Conservation (phyloP, 2,888 invertebrate genomes). For the Nycteola revayana region DNA sequence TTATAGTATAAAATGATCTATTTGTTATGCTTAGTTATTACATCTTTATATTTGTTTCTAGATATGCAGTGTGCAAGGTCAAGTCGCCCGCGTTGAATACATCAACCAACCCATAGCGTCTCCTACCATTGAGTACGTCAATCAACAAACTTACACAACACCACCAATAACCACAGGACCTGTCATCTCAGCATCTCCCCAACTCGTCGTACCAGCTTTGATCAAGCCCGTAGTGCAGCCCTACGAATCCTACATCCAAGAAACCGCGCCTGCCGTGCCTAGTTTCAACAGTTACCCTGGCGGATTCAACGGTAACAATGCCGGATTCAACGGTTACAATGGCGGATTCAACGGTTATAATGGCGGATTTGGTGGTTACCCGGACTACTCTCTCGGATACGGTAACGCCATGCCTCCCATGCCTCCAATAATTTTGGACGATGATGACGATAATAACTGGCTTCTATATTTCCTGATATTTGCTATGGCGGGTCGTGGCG, state of each 20-base stretch:
- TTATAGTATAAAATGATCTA: neutral
- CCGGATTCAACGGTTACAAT: slow-evolving; percentile 1
- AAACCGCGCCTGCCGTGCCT: slow-evolving; percentile 21
- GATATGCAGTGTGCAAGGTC: slow-evolving; percentile 18
- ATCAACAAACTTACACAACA: neutral
- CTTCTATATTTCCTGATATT: slow-evolving; percentile 52
- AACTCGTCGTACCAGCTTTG: slow-evolving; percentile 51
- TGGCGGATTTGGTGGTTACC: neutral
- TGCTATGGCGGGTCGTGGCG: slow-evolving; percentile 39
- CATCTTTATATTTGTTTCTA: too few relatives aligned
- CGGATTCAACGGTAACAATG: too few relatives aligned
- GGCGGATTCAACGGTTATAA: slow-evolving; percentile 3
- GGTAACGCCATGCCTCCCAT: slow-evolving; percentile 13
- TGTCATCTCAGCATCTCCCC: slow-evolving; percentile 27
- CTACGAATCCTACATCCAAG: slow-evolving; percentile 23
- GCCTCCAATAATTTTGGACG: slow-evolving; percentile 44
- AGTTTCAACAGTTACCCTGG: slow-evolving; percentile 4
- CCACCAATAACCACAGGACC: neutral
- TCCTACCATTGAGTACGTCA: neutral
- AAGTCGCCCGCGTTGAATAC: slow-evolving; percentile 20
- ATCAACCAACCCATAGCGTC: slow-evolving; percentile 17
- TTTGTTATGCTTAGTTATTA: too few relatives aligned
- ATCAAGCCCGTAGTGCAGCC: slow-evolving; percentile 44
- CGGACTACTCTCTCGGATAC: neutral
- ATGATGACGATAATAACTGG: slow-evolving; percentile 36